Conservation (phyloP, 1,140 invertebrate genomes). For the Pentalonia nigronervosa region DNA sequence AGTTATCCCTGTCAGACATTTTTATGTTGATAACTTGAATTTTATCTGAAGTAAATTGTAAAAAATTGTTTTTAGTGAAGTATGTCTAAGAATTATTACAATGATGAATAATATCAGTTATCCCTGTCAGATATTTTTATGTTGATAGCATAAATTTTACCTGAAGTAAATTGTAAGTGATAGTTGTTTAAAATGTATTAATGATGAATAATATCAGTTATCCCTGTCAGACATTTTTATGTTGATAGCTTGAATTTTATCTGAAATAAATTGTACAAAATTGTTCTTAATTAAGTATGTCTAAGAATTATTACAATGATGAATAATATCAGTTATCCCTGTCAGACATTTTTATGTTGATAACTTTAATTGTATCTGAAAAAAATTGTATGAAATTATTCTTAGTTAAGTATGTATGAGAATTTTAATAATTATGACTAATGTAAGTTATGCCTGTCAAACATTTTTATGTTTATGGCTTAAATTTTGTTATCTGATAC, state of each 20-base stretch:
- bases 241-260: not conserved
- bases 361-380: not conserved
- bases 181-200: not conserved
- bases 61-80: not conserved
- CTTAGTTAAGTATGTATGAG: too few species aligned
- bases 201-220: conserved; percentile 50
- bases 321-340: conserved; percentile 35
- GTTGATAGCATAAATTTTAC: not conserved
- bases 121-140: conserved; percentile 32
- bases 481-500: not conserved
- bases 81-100: too few species aligned
- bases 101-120: conserved; percentile 33
- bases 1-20: conserved; percentile 48
- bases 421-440: conserved; percentile 38
- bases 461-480: not conserved
- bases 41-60: not conserved
- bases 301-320: too few species aligned
- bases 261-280: not conserved
- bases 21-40: conserved; percentile 12
- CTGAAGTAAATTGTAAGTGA: not conserved
- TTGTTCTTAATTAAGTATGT: too few species aligned
- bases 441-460: conserved; percentile 53
- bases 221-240: conserved; percentile 42
- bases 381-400: not conserved
- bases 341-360: conserved; percentile 36